Percentiles rank a stretch among this genome's conserved stretches.
phyloP scores from a whole-genome alignment of 2,888 invertebrate genomes.

The Amblyteles armatorius region DNA sequence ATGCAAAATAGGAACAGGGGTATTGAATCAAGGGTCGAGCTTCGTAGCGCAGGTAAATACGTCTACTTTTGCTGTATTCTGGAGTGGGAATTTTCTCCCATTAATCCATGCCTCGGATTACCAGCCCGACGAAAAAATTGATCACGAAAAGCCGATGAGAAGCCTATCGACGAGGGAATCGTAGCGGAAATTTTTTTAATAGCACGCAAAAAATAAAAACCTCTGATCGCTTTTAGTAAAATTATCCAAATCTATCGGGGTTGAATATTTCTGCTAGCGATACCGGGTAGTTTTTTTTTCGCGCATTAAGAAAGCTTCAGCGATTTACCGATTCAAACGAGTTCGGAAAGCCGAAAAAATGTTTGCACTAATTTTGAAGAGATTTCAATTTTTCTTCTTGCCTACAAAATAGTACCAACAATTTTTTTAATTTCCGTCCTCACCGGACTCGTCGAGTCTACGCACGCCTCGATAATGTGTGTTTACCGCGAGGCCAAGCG shows the following conservation, averaged over 20 bases:
- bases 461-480: background rate
- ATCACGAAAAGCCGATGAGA: background rate
- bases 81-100: background rate
- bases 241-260: no score
- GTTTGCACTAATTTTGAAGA: background rate
- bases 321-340: background rate
- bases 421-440: constrained; percentile 1
- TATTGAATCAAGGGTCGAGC: constrained; percentile 2
- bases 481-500: background rate
- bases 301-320: background rate
- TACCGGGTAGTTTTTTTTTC: background rate
- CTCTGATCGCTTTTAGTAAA: no score
- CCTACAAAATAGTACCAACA: background rate
- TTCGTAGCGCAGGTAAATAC: background rate
- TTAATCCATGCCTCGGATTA: background rate
- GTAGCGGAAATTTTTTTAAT: background rate
- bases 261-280: no score
- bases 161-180: background rate
- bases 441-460: background rate
- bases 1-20: background rate
- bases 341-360: background rate
- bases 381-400: background rate
- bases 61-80: background rate
- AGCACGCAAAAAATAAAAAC: no score
- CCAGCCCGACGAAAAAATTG: background rate